Conservation (phyloP, 2,113 vertebrate genomes). For the Mastomys natalensis region DNA sequence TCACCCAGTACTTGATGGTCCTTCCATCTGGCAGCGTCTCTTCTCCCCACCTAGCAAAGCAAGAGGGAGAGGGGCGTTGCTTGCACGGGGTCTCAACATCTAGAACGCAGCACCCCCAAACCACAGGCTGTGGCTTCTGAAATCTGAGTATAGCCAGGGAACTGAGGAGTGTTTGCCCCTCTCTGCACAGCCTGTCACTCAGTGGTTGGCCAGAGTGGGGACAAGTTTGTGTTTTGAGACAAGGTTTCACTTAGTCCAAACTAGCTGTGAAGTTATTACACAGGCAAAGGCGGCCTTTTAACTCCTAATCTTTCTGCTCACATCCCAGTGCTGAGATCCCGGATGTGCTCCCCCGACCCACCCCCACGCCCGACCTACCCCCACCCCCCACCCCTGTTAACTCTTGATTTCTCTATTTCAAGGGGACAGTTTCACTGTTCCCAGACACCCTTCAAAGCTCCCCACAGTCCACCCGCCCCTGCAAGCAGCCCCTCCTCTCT, state of each 20-base stretch:
- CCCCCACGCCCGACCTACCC: accelerated
- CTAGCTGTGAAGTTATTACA: not conserved
- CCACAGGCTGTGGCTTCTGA: not conserved
- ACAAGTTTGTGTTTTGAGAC: not conserved
- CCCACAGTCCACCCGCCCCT: not conserved
- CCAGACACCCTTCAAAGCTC: not conserved
- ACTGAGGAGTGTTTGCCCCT: not conserved
- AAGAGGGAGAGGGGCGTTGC: not conserved
- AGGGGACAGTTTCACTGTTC: not conserved
- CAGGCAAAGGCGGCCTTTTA: not conserved
- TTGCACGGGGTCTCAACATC: not conserved
- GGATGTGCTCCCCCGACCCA: accelerated
- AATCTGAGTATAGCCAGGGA: not conserved
- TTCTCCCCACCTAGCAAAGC: slow-evolving; percentile 93
- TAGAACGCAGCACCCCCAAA: not conserved
- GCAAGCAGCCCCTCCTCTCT: not conserved
- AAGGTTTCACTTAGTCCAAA: not conserved
- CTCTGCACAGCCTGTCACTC: not conserved
- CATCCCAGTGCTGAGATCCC: not conserved
- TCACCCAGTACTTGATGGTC: slow-evolving; percentile 95
- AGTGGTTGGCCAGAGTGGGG: not conserved
- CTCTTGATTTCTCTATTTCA: not conserved
- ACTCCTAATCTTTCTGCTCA: no score
- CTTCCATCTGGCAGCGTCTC: slow-evolving; percentile 89
- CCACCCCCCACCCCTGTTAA: not conserved